A percentile compares a stretch with the other conserved stretches of the same genome.
phyloP scores from a whole-genome alignment of 2,797 vertebrate species.

The Morus bassanus region DNA sequence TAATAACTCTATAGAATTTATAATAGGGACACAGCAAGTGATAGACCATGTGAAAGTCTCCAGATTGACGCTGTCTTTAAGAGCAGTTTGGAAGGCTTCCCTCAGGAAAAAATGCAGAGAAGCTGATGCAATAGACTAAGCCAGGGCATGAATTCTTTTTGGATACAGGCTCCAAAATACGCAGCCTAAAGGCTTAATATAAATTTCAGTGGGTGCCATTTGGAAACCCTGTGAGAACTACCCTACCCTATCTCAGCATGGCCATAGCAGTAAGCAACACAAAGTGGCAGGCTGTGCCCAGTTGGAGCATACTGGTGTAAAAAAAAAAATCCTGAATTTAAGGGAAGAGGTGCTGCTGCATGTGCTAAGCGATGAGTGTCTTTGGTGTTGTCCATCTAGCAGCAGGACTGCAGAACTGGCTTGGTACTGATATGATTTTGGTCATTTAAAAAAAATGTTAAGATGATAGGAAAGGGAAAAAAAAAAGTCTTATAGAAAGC shows the following conservation, averaged over 20 bases:
- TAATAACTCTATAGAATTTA: neutral
- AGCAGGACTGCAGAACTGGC: neutral
- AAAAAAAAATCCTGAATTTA: neutral
- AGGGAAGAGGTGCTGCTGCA: neutral
- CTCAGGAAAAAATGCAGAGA: neutral
- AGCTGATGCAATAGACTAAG: neutral
- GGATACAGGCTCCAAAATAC: neutral
- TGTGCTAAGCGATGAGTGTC: neutral
- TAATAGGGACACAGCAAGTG: neutral
- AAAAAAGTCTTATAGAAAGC: neutral
- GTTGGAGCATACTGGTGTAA: neutral
- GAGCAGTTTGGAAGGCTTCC: neutral
- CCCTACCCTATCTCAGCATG: neutral
- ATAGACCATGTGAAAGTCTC: neutral
- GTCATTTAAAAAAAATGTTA: neutral
- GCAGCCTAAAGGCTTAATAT: neutral
- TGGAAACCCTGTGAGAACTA: neutral
- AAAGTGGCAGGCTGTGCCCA: neutral
- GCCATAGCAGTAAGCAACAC: neutral
- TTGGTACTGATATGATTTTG: accelerated
- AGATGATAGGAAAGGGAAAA: neutral
- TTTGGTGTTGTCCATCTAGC: neutral
- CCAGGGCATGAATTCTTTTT: neutral
- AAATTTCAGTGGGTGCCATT: neutral
- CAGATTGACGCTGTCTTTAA: neutral